Conservation (phyloP, 2,113 vertebrate genomes). For the Embiotoca jacksoni region DNA sequence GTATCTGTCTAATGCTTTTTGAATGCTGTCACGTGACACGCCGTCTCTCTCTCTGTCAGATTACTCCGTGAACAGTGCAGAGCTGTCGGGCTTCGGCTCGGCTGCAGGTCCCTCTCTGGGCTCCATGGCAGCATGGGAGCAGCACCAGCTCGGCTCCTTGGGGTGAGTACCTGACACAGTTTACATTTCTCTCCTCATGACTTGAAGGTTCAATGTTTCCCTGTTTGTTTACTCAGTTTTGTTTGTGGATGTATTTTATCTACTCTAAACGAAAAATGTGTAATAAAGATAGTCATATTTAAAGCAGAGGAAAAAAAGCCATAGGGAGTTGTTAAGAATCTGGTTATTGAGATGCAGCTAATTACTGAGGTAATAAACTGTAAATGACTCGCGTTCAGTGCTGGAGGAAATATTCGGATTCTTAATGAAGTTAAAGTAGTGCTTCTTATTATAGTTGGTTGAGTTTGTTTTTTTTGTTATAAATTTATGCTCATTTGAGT, state of each 20-base stretch:
- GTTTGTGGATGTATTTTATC: neutral
- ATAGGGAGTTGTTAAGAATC: too few relatives aligned
- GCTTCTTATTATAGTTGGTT: too few relatives aligned
- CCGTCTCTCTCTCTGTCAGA: conserved; percentile 78
- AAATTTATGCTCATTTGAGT: too few relatives aligned
- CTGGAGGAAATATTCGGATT: too few relatives aligned
- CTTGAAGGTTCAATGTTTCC: neutral
- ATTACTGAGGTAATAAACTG: neutral
- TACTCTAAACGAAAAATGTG: neutral
- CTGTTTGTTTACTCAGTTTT: neutral
- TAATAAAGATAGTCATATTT: too few relatives aligned
- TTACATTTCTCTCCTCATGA: neutral
- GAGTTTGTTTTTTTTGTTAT: too few relatives aligned
- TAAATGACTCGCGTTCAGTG: neutral
- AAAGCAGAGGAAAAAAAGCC: too few relatives aligned
- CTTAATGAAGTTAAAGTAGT: too few relatives aligned
- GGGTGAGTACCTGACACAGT: conserved; percentile 85
- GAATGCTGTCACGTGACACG: neutral
- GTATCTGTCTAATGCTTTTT: neutral
- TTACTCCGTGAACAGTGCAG: conserved; percentile 91
- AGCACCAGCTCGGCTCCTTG: conserved; percentile 91
- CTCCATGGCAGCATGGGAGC: conserved; percentile 93
- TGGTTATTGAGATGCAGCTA: neutral
- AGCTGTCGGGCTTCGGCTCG: conserved; percentile 91
- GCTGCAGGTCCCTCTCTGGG: conserved; percentile 88